Conservation (phyloP, 2,888 invertebrate genomes). For the Cheilosia pagana region DNA sequence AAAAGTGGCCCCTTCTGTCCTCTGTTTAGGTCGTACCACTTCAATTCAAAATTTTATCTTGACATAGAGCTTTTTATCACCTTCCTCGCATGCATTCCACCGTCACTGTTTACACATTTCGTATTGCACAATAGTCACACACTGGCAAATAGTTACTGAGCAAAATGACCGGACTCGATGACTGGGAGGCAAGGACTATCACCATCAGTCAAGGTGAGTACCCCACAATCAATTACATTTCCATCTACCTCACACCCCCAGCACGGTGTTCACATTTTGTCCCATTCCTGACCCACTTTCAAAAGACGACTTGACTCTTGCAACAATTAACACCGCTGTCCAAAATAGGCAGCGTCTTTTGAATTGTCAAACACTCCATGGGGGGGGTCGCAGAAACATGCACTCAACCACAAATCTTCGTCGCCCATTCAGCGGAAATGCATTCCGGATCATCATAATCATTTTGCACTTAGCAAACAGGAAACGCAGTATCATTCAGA, state of each 20-base stretch:
- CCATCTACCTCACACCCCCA: neutral
- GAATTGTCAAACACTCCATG: neutral
- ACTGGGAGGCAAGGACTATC: constrained; percentile 37
- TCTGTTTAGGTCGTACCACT: no score
- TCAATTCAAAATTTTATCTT: neutral
- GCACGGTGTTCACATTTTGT: neutral
- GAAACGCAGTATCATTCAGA: constrained; percentile 27
- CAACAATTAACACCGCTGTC: no score
- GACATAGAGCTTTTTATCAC: neutral
- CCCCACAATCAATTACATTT: neutral
- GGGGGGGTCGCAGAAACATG: neutral
- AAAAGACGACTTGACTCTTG: no score
- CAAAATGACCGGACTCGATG: constrained; percentile 31
- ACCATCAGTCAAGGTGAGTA: constrained; percentile 41
- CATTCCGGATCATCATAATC: constrained; percentile 53
- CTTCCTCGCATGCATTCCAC: constrained; percentile 10
- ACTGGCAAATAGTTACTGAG: constrained; percentile 5
- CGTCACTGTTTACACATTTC: constrained; percentile 26
- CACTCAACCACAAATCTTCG: constrained; percentile 13
- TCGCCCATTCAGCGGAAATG: constrained; percentile 30
- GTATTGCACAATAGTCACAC: constrained; percentile 23
- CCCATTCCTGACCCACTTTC: neutral
- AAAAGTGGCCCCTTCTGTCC: no score
- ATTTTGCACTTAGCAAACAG: constrained; percentile 54
- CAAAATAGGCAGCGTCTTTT: no score